phyloP scores from a whole-genome alignment of 2,797 vertebrate genomes.

The Erpetoichthys calabaricus region DNA sequence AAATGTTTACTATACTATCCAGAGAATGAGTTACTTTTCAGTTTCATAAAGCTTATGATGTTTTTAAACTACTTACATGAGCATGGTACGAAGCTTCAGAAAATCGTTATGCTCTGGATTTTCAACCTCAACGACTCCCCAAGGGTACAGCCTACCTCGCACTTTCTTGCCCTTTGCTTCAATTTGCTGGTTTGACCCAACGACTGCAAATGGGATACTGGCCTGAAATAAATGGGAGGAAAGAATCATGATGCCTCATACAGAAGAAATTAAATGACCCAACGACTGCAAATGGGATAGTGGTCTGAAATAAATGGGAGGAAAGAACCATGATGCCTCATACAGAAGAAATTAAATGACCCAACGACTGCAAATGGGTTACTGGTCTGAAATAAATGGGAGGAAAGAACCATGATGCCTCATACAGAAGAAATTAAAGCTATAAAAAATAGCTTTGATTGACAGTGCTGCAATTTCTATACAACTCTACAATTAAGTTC shows the following conservation, averaged over 20 bases:
- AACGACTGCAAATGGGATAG: slow-evolving; percentile 90
- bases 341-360: slow-evolving; percentile 40
- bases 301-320: slow-evolving; percentile 50
- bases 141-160: slow-evolving; percentile 86
- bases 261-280: slow-evolving; percentile 43
- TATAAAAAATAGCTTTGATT: neutral
- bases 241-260: neutral
- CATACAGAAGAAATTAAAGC: neutral
- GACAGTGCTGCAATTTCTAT: rapidly evolving
- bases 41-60: no score
- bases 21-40: no score
- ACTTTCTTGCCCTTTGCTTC: slow-evolving; percentile 98
- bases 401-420: neutral
- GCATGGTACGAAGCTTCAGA: slow-evolving; percentile 90
- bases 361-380: slow-evolving; percentile 93
- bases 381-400: slow-evolving; percentile 56
- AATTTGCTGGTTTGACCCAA: slow-evolving; percentile 93
- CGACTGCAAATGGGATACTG: slow-evolving; percentile 90
- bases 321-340: neutral
- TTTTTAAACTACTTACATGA: slow-evolving; percentile 63
- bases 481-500: no score
- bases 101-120: slow-evolving; percentile 96
- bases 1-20: no score
- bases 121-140: slow-evolving; percentile 96
- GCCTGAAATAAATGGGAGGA: slow-evolving; percentile 43